phyloP scores from a whole-genome alignment of 2,888 invertebrate species.

The Acronicta aceris region DNA sequence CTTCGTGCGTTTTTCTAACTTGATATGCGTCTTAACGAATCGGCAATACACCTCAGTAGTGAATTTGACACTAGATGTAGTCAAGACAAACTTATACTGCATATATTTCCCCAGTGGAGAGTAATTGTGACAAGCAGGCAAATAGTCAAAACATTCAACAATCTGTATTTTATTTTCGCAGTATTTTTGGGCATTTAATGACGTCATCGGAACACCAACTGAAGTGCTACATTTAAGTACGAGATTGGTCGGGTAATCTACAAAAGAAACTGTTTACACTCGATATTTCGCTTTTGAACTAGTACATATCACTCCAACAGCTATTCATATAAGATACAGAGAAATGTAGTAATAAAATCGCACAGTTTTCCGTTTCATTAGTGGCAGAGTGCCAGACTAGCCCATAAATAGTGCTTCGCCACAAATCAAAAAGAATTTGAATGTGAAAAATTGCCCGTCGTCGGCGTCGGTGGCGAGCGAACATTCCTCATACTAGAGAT shows the following conservation, averaged over 20 bases:
- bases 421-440: conserved; percentile 55
- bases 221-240: no score
- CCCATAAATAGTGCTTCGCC: conserved; percentile 37
- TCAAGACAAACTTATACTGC: no score
- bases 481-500: conserved; percentile 26
- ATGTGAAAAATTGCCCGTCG: conserved; percentile 44
- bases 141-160: no score
- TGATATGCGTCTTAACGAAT: no score
- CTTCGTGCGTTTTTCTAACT: no score
- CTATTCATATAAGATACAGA: conserved; percentile 18
- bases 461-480: conserved; percentile 15
- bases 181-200: no score
- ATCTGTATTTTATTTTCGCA: no score
- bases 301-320: conserved; percentile 7
- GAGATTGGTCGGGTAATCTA: not conserved
- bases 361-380: conserved; percentile 37
- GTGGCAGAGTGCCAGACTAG: conserved; percentile 45
- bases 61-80: no score
- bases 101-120: no score
- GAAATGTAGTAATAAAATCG: conserved; percentile 30
- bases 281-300: conserved; percentile 19
- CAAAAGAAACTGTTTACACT: not conserved
- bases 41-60: no score
- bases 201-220: no score
- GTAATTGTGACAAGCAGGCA: no score